Percentiles rank a stretch among this genome's conserved stretches.
Conservation (phyloP, 2,113 vertebrate genomes). For the Triplophysa siluroides region DNA sequence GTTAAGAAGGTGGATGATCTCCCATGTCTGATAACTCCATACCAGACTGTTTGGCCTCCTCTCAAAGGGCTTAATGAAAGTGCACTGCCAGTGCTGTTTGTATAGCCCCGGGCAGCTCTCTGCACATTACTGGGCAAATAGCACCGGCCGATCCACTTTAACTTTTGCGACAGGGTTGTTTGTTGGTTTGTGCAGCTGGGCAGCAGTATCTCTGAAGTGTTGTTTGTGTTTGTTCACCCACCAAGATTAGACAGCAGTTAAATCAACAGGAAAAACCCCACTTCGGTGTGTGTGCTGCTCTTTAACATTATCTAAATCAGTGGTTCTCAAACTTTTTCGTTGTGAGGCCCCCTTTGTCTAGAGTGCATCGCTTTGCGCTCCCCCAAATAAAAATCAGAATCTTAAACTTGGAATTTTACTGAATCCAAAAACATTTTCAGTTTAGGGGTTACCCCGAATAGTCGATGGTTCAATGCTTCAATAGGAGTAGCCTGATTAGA, state of each 20-base stretch:
- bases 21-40: slow-evolving; percentile 49
- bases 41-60: slow-evolving; percentile 53
- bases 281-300: slow-evolving; percentile 20
- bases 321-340: no score
- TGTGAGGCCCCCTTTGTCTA: no score
- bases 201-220: slow-evolving; percentile 20
- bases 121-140: slow-evolving; percentile 27
- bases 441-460: no score
- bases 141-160: neutral
- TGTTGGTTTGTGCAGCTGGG: slow-evolving; percentile 26
- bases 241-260: slow-evolving; percentile 20
- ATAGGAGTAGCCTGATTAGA: no score
- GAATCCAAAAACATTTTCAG: no score
- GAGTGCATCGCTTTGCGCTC: no score
- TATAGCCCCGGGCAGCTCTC: slow-evolving; percentile 33
- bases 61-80: slow-evolving; percentile 50
- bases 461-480: no score
- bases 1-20: slow-evolving; percentile 47
- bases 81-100: slow-evolving; percentile 45
- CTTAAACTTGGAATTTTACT: no score
- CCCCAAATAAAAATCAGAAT: no score
- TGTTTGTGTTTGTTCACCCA: slow-evolving; percentile 35
- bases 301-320: slow-evolving; percentile 5
- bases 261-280: slow-evolving; percentile 24
- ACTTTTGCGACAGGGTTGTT: neutral